Base-by-base conservation (phyloP, 2,888 invertebrate genomes). In the Lepidocyrtinus sp. region DNA sequence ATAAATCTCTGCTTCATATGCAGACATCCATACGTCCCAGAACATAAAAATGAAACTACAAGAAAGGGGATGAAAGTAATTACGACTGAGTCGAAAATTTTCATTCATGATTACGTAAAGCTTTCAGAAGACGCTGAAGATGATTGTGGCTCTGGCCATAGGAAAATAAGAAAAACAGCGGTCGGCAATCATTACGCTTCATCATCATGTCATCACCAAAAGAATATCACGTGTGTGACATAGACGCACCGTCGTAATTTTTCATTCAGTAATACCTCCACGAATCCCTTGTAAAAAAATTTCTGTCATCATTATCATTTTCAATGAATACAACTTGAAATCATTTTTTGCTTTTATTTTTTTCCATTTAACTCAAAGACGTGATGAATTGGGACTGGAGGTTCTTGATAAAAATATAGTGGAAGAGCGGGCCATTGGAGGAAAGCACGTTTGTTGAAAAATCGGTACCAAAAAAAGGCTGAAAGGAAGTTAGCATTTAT, bases 341-440 rank as follows among this genome's bases (percentile, higher is more conserved):
- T 55, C n/a, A 3, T 55, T 19, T 55, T 15, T 55, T 45, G 45
- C 12, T 12, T 9, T 45, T 45, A 45, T 45, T 45, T 12, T 9
- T 45, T 7, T 12, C 12, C 45, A 45, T 45, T 7, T 45, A 12
- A 9, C 9, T n/a, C 2, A 25, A 63, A 22, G 65, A 73, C 73
- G 73, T 73, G 73, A 73, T 73, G 55, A 73, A 73, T 73, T 73
- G 73, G 22, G 64, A 73, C 21, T 64, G 64, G 22, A 72, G n/a
- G n/a, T n/a, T n/a, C 72, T 63, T 62, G 46, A 27, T 15, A 2
- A 45, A 1, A 45, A 15, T 62, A 24, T 15, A 17, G 62, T 9
- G 22, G 3, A 22, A 2, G 15, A 3, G 62, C 5, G 1, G 12
- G 15, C 22, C 2, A 19, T 15, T 21, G 22, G 3, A 62, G 15